Evolutionary conservation across 2,113 vertebrate genomes (phyloP).

Genomic region (Hystrix cristata): DNA sequence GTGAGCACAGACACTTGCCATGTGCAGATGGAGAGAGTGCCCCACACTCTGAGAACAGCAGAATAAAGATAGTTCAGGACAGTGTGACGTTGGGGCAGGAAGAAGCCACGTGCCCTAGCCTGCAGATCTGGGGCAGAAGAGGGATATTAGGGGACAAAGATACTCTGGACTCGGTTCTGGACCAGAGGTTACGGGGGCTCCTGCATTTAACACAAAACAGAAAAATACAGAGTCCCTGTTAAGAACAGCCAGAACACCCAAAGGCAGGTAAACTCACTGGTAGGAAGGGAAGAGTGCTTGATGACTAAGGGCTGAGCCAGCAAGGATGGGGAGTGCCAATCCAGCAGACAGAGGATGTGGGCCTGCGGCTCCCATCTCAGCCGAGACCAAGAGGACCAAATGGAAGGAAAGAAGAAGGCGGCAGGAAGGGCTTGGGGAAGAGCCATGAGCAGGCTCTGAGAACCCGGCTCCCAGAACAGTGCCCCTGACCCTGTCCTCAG

Average conservation of each 20-base stretch:
- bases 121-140: accelerated
- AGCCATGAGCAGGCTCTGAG: neutral
- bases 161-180: accelerated
- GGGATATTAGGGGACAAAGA: neutral
- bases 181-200: neutral
- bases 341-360: neutral
- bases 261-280: neutral
- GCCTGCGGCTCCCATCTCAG: neutral
- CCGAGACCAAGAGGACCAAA: neutral
- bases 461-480: neutral
- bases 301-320: neutral
- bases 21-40: neutral
- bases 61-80: neutral
- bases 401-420: neutral
- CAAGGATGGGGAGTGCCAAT: neutral
- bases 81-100: neutral
- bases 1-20: neutral
- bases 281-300: neutral
- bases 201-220: no score
- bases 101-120: neutral
- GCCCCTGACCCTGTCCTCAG: neutral
- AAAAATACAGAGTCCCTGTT: neutral
- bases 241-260: neutral
- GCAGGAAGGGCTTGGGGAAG: neutral
- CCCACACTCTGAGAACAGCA: no score